Conservation (phyloP, 2,888 invertebrate species). For the Athetis lepigone region DNA sequence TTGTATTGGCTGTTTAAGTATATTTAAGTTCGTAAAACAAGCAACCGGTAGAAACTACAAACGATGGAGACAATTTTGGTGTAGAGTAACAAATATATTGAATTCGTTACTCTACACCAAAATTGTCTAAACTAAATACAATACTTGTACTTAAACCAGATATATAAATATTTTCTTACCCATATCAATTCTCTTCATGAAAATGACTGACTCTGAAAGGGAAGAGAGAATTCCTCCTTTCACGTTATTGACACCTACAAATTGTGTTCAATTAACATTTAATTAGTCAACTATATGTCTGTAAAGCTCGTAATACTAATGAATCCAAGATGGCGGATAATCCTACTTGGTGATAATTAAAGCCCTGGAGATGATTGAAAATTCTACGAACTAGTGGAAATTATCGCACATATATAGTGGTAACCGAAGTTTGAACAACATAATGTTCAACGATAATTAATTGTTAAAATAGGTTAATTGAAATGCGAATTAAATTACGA, state of each 20-base stretch:
- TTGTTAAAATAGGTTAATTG: conserved; percentile 23
- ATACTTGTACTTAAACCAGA: too few species aligned
- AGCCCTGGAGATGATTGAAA: conserved; percentile 37
- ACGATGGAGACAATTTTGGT: too few species aligned
- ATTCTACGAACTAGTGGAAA: conserved; percentile 52
- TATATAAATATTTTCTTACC: too few species aligned
- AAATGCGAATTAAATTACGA: conserved; percentile 10
- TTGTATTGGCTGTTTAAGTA: not conserved
- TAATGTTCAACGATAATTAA: conserved; percentile 42
- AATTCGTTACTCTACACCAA: too few species aligned
- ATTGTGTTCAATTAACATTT: conserved; percentile 48
- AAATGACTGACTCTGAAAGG: not conserved
- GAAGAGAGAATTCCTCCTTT: conserved; percentile 3
- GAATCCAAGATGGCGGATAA: conserved; percentile 60
- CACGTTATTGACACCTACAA: conserved; percentile 31
- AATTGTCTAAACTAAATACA: too few species aligned
- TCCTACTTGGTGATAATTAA: conserved; percentile 58
- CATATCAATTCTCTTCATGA: not conserved
- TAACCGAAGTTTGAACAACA: conserved; percentile 33
- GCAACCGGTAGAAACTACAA: too few species aligned
- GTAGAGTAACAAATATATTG: too few species aligned
- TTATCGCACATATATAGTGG: conserved; percentile 41
- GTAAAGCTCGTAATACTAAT: conserved; percentile 54
- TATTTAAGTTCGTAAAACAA: not conserved
- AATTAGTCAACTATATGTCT: conserved; percentile 51